phyloP scores from a whole-genome alignment of 2,888 invertebrate genomes.

The Emesis russula region DNA sequence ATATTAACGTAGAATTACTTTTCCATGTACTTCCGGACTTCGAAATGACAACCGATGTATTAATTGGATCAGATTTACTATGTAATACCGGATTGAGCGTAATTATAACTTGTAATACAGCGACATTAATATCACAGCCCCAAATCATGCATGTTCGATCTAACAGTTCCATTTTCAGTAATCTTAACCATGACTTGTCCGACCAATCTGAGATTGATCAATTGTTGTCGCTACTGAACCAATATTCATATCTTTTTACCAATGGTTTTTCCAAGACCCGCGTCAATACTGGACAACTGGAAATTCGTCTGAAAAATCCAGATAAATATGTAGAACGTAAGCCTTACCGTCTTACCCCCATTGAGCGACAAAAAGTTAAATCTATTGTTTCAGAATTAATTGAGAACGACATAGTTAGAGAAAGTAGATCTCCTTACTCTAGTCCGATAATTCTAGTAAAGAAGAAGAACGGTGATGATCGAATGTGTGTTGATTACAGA shows the following conservation, averaged over 20 bases:
- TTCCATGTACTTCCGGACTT: constrained; percentile 45
- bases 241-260: not conserved
- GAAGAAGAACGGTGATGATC: constrained; percentile 83
- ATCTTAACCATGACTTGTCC: not conserved
- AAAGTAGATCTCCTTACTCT: constrained; percentile 66
- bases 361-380: constrained; percentile 54
- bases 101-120: not conserved
- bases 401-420: constrained; percentile 45
- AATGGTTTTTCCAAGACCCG: not conserved
- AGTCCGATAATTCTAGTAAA: constrained; percentile 69
- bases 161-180: not conserved
- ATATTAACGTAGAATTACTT: constrained; percentile 44
- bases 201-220: not conserved
- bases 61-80: constrained; percentile 33
- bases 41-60: constrained; percentile 45
- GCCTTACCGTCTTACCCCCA: constrained; percentile 38
- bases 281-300: not conserved
- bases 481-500: constrained; percentile 85
- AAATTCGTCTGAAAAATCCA: constrained; percentile 44
- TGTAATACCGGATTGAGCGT: not conserved
- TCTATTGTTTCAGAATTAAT: constrained; percentile 52
- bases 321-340: constrained; percentile 44
- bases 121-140: not conserved
- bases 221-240: not conserved
- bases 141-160: not conserved